Conservation (phyloP, 2,113 vertebrate genomes). For the Pachycephala philippinensis region DNA sequence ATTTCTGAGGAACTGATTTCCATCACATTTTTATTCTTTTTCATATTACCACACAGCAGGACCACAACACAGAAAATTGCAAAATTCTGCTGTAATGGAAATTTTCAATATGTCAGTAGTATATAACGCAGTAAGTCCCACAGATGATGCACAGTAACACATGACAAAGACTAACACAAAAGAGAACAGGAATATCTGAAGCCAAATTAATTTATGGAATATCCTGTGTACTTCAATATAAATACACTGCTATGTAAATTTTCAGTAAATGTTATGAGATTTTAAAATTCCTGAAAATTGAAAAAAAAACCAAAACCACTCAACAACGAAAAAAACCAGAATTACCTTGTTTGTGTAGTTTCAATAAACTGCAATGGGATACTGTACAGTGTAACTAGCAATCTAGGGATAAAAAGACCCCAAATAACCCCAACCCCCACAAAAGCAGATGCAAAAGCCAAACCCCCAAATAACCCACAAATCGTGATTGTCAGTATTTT, state of each 20-base stretch:
- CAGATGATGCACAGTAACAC: background rate
- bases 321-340: background rate
- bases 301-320: background rate
- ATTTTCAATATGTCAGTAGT: background rate
- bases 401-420: accelerated
- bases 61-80: background rate
- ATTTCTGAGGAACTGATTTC: background rate
- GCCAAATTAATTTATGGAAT: background rate
- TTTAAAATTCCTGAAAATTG: background rate
- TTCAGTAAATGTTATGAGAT: background rate
- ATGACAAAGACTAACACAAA: background rate
- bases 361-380: background rate
- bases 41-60: background rate
- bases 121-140: background rate
- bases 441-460: background rate
- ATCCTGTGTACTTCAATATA: background rate
- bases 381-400: background rate
- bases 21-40: background rate
- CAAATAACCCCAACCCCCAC: background rate
- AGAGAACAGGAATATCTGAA: background rate
- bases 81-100: background rate
- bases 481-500: background rate
- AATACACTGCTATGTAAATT: background rate
- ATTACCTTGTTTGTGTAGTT: background rate
- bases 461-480: background rate